Evolutionary conservation across 2,888 invertebrate species (phyloP), one percentile per base, ranked within the genome.

Genomic region (Leptinotarsa peninsularis): DNA sequence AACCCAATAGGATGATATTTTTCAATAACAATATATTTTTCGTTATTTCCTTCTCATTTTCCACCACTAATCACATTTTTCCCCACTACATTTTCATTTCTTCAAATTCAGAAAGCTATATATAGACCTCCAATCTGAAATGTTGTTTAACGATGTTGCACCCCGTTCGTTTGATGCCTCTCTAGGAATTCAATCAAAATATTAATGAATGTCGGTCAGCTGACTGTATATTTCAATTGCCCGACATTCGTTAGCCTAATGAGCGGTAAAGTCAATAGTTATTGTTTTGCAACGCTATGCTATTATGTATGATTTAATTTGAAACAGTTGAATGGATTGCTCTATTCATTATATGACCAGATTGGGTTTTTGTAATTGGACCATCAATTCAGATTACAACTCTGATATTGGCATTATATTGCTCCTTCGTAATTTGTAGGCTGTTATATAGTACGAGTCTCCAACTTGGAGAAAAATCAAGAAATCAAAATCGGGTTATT

Each of bases 291-390:
- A n/a, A 54, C 4, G 54, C 52, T 52, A 14, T 52, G 15, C 43
- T 52, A 4, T n/a, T 52, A 15, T 52, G n/a, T 17, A 15, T n/a
- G 52, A 5, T 52, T 52, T 52, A 15, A 52, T 52, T n/a, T n/a
- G 52, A 14, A 50, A 50, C 17, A 17, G 14, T 50, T 17, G 50
- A 15, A 50, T 50, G 17, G 4, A 50, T 50, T 17, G 3, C 50
- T 17, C 1, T 1, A 50, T 17, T 50, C 15, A 50, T 50, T 17
- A 4, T 50, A 2, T 14, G 17, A 17, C 15, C 14, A 1, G 52
- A 52, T 52, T 52, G 52, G 52, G 52, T 52, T 52, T 52, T 52
- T 52, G 17, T 52, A 52, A 52, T 52, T 52, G 52, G 52, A 17
- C 52, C 17, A n/a, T 52, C 7, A 15, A n/a, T 52, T n/a, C 52